Evolutionary conservation across 2,888 invertebrate species (phyloP), one percentile per base, ranked within the genome.

Genomic region (Disparrhopalites patrizii): DNA sequence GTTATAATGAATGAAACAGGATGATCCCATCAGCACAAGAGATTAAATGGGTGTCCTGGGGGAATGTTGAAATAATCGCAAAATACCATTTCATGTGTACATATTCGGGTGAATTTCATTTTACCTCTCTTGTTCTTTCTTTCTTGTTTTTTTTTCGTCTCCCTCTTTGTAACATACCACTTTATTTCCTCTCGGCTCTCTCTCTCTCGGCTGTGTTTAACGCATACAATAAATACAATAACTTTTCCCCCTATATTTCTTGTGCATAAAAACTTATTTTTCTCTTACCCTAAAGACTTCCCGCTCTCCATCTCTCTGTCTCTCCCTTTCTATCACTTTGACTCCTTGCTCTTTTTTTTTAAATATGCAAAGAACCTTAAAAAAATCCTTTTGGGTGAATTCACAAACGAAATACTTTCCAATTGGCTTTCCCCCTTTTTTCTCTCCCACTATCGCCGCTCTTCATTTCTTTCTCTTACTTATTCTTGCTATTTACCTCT

Each of bases 51-150:
- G 68, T 72, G 70, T 73, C 74, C 74, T 71, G 69, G 71, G 73
- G 74, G 73, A 73, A 74, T 70, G 71, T 71, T 72, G 73, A 72
- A 74, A 74, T 72, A 73, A 74, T 73, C 74, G 72, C 74, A 73
- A 74, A 73, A 73, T 73, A 71, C 70, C 72, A 74, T 72, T 71
- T 68, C 63, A 66, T 61, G 31, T 62, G 62, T 50, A 30, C 28
- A 65, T 43, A 36, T 28, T 50, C 27, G n/a, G 7, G 4, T 52
- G 30, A 52, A 28, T 56, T 56, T 56, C 33, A 56, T 56, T 56
- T 56, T 38, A 38, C 25, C 36, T n/a, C 4, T 31, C 55, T 55
- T 31, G 25, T 20, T 20, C 27, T 50, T 20, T 23, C 27, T 50
- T 15, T 50, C 50, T 43, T n/a, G n/a, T n/a, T n/a, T n/a, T n/a